Base-by-base conservation (phyloP, 2,113 vertebrate species). In the Zingel zingel region DNA sequence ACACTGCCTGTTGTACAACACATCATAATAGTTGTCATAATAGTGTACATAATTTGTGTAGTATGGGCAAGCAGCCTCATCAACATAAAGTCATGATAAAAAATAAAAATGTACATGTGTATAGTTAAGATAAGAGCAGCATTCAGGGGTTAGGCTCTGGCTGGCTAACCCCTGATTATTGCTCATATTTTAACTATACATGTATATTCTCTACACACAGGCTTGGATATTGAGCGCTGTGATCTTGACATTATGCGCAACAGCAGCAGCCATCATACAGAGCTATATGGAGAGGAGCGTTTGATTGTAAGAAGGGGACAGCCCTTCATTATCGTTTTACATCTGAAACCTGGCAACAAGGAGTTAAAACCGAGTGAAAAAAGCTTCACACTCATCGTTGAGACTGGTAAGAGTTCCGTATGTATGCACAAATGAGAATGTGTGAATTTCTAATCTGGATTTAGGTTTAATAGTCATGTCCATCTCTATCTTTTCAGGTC, bases 241-340 rank as follows among this genome's bases (percentile, higher is more conserved):
- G 96, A 98, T 88, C 91, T 98, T 89, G 87, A 96, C 71, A 91
- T 95, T 7, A 91, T 94, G 57, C 78, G 16, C 79, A 99, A 99
- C 3, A 95, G 92, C 62, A 85, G 0, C 6, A 92, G 92, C 69
- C 97, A 98, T 90, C 89, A 94, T 27, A 97, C 97, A 0, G 87
- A 91, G 0, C 94, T 86, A 53, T 92, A 88, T 78, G 91, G 93
- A 65, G 64, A 56, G 43, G 16, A 90, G 50, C 89, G 74, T 66
- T 92, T 99, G 90, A 92, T 98, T 11, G 87, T 98, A 18, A 91
- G 97, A 21, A 92, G 97, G 14, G 97, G 97, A 0, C 96, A 97
- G 89, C 88, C 93, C 77, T 98, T 98, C 84, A 47, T 8, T n/a
- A 45, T 98, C 83, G 94, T 89, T 0, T 90, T 98, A 75, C 74